These are phyloP conservation scores for Xestia rhomboidea DNA, from an alignment of 2,888 invertebrate species.

Conservation along the genomic window DNA sequence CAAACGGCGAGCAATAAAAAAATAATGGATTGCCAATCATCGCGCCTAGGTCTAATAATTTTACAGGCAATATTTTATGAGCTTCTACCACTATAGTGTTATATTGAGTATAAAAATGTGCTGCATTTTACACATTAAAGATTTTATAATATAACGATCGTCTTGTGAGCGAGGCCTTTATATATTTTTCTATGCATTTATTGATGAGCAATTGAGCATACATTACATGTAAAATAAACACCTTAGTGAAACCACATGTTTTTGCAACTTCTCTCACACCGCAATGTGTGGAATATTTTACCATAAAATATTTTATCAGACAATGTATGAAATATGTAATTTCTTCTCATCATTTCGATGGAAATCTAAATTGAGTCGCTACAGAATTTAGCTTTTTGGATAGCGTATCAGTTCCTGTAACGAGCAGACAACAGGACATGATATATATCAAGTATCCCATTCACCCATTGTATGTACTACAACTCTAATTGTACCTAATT, in stretches of 20 bases:
- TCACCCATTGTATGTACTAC: neutral
- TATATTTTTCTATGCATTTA: conserved; percentile 8
- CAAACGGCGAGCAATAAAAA: conserved; percentile 49
- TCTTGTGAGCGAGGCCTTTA: conserved; percentile 19
- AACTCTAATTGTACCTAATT: neutral
- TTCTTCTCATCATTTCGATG: too few species aligned
- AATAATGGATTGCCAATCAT: conserved; percentile 63
- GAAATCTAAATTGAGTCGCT: neutral
- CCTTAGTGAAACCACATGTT: conserved; percentile 4
- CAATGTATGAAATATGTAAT: neutral
- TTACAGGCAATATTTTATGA: conserved; percentile 49
- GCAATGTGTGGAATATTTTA: conserved; percentile 7
- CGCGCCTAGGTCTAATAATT: conserved; percentile 52
- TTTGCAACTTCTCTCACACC: neutral
- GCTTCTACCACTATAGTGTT: conserved; percentile 37
- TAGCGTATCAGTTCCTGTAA: neutral
- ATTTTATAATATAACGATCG: conserved; percentile 11
- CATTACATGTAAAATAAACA: conserved; percentile 36
- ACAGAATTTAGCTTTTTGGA: neutral
- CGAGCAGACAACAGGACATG: neutral
- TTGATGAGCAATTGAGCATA: conserved; percentile 25
- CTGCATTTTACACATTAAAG: conserved; percentile 41
- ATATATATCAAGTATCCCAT: neutral
- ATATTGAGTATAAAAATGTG: conserved; percentile 42
- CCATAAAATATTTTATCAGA: neutral